Evolutionary conservation across 2,797 vertebrate species (phyloP).

Genomic region (Syngnathus rostellatus): DNA sequence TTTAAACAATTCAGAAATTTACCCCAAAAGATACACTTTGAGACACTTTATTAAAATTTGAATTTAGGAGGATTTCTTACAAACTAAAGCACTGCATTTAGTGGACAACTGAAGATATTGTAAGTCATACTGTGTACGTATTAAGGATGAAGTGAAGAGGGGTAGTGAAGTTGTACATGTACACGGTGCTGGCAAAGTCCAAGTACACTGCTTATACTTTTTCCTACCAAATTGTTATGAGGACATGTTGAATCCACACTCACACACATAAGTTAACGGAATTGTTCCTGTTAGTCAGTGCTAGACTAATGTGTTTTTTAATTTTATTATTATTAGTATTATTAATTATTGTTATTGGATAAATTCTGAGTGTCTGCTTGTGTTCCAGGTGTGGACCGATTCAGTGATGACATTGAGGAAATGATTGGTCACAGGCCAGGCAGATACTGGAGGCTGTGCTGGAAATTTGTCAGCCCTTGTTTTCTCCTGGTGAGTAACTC

Average conservation of each 20-base stretch:
- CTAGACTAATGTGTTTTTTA: background rate
- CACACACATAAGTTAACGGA: background rate
- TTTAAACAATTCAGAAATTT: background rate
- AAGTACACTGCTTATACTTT: background rate
- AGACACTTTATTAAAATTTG: background rate
- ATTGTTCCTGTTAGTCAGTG: background rate
- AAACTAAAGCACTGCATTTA: background rate
- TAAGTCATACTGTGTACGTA: background rate
- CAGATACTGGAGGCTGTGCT: slow-evolving; percentile 84
- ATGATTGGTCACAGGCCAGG: slow-evolving; percentile 85
- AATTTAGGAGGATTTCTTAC: background rate
- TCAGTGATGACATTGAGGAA: slow-evolving; percentile 85
- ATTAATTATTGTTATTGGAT: background rate
- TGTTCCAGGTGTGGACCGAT: slow-evolving; percentile 77
- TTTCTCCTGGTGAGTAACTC: slow-evolving; percentile 78
- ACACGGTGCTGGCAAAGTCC: background rate
- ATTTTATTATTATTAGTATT: background rate
- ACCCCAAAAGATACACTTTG: too few relatives aligned
- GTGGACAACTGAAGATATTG: background rate
- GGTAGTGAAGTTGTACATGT: background rate
- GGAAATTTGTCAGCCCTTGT: slow-evolving; percentile 90
- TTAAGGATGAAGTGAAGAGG: background rate
- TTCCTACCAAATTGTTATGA: background rate
- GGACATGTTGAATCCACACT: background rate
- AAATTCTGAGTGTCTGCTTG: background rate